Percentiles rank a stretch among this genome's conserved stretches.
phyloP scores from a whole-genome alignment of 92 coral and sea anemone species.

The Parazoanthus atlanticus region DNA sequence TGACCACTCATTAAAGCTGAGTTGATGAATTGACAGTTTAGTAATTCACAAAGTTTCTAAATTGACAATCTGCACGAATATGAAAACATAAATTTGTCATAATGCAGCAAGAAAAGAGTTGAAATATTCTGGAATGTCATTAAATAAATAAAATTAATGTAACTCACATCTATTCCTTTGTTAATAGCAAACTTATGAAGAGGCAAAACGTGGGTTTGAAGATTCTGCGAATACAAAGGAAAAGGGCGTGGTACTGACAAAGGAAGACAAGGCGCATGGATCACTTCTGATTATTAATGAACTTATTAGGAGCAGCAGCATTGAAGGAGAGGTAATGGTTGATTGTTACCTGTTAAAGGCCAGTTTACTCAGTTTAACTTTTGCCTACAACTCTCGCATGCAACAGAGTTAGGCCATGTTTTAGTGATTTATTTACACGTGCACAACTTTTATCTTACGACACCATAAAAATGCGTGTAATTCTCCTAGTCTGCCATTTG shows the following conservation, averaged over 20 bases:
- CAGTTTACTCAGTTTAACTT: no score
- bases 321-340: constrained; percentile 88
- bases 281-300: constrained; percentile 94
- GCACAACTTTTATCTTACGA: no score
- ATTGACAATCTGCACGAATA: no score
- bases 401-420: neutral
- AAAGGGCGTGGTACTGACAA: constrained; percentile 95
- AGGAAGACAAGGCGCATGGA: constrained; percentile 99
- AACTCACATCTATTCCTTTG: neutral
- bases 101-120: no score
- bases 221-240: constrained; percentile 91
- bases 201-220: constrained; percentile 98
- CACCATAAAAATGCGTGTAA: no score
- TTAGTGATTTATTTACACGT: neutral
- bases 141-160: neutral
- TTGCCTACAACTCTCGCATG: no score
- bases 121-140: neutral
- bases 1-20: no score
- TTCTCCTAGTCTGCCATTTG: no score
- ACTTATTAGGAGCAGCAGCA: constrained; percentile 89
- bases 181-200: constrained; percentile 82
- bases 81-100: no score
- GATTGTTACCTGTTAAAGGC: neutral
- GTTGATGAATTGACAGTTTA: no score
- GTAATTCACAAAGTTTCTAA: no score